Conservation (phyloP, 2,113 vertebrate genomes). For the Laticauda laticaudata region DNA sequence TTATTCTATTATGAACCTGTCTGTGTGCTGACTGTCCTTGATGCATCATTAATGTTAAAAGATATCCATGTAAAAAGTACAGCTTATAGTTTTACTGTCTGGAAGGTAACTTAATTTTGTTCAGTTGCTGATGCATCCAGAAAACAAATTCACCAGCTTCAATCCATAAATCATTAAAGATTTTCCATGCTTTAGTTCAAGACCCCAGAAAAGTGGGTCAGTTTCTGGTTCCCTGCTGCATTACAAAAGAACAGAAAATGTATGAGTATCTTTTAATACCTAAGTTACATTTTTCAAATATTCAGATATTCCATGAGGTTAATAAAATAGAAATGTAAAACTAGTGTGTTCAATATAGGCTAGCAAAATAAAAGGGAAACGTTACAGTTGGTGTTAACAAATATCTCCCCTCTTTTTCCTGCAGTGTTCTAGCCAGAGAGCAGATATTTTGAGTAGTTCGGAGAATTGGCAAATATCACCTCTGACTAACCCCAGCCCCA, state of each 20-base stretch:
- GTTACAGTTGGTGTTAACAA: neutral
- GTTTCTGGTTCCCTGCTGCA: neutral
- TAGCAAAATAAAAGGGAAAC: neutral
- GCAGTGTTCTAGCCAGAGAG: neutral
- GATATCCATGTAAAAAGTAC: conserved; percentile 8
- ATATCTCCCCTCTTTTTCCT: neutral
- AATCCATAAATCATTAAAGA: conserved; percentile 14
- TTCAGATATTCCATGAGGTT: neutral
- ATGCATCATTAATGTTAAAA: conserved; percentile 36
- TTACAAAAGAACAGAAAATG: neutral
- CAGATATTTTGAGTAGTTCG: too few relatives aligned
- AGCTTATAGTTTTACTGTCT: conserved; percentile 32
- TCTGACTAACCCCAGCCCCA: too few relatives aligned
- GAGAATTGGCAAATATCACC: too few relatives aligned
- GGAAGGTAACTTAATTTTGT: conserved; percentile 24
- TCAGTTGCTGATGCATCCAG: conserved; percentile 1
- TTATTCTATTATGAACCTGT: conserved; percentile 1
- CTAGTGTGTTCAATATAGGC: neutral
- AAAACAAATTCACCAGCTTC: conserved; percentile 11
- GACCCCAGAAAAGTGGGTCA: neutral
- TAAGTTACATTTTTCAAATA: neutral
- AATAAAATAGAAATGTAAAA: neutral
- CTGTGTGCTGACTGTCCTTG: neutral
- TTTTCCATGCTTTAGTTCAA: conserved; percentile 18
- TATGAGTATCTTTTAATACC: neutral